Base-by-base conservation (phyloP, 2,113 vertebrate species). In the Anhinga anhinga region DNA sequence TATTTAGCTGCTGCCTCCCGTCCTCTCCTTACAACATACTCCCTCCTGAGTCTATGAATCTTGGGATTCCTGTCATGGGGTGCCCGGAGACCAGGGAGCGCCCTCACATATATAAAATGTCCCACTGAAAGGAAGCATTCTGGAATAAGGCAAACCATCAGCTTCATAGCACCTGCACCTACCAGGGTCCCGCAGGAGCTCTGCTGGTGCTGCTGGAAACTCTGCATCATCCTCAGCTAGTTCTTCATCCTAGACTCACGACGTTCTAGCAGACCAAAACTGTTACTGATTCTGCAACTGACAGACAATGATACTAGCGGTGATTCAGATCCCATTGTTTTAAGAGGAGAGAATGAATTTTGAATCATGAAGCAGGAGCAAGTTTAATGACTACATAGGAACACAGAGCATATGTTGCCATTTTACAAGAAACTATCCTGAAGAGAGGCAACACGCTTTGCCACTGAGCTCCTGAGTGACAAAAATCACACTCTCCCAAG, bases 391-490 rank as follows among this genome's bases (percentile, higher is more conserved):
- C 85, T 53, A 73, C 71, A 15, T 61, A 80, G 4, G 67, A 96
- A 73, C 78, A 79, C 0, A 53, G 67, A 94, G 49, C 95, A 90
- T 96, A 95, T 93, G 88, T 78, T 97, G 96, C 86, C 95, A 89
- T 96, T 91, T 97, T 88, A 55, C 63, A 88, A 78, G 66, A 82
- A 92, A 36, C 22, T 15, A 34, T 69, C 23, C 70, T 45, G 50
- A 85, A 53, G 21, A 73, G 61, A 86, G 90, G 91, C 55, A 55
- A 36, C 26, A 6, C 32, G 84, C 69, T 86, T 81, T 67, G 91
- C 86, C 69, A 83, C 62, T 21, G 47, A 72, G 85, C 81, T 97
- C 71, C 70, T 5, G 5, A 77, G 81, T 32, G 5, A 97, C 95
- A 88, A 83, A 91, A 96, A 84, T 94, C 86, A 90, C 96, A 94